Evolutionary conservation across 2,113 vertebrate species (phyloP).

Genomic region (Noturus placidus): DNA sequence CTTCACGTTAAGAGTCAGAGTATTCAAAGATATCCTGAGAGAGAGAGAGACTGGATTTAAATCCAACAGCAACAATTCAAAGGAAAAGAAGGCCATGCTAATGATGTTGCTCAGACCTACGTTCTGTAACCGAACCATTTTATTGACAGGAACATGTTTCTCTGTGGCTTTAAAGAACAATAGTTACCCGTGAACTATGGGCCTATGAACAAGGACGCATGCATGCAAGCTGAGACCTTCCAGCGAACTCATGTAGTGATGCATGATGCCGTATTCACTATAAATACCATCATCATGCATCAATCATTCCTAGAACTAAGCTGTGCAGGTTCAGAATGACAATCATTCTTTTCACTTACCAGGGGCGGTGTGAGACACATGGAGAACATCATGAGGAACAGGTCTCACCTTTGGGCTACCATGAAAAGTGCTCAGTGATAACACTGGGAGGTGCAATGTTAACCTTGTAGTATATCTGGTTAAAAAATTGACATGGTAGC

Average conservation of each 20-base stretch:
- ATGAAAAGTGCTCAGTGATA: not conserved
- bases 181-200: not conserved
- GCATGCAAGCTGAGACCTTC: not conserved
- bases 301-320: not conserved
- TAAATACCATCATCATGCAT: not conserved
- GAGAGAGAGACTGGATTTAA: not conserved
- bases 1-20: constrained; percentile 90
- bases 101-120: not conserved
- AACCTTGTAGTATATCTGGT: not conserved
- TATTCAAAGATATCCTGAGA: constrained; percentile 87
- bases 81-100: not conserved
- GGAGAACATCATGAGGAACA: not conserved
- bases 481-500: not conserved
- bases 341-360: not conserved
- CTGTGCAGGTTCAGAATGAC: not conserved
- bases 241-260: not conserved
- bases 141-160: not conserved
- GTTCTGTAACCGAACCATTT: not conserved
- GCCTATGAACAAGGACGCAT: too few relatives aligned
- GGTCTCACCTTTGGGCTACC: not conserved
- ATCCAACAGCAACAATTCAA: not conserved
- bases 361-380: not conserved
- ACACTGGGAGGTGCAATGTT: not conserved
- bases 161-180: not conserved
- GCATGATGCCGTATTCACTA: not conserved